A percentile compares a stretch with the other conserved stretches of the same genome.
These are phyloP conservation scores for Hyperoplus lanceolatus DNA, from an alignment of 2,797 vertebrate species.

Conservation along the genomic window DNA sequence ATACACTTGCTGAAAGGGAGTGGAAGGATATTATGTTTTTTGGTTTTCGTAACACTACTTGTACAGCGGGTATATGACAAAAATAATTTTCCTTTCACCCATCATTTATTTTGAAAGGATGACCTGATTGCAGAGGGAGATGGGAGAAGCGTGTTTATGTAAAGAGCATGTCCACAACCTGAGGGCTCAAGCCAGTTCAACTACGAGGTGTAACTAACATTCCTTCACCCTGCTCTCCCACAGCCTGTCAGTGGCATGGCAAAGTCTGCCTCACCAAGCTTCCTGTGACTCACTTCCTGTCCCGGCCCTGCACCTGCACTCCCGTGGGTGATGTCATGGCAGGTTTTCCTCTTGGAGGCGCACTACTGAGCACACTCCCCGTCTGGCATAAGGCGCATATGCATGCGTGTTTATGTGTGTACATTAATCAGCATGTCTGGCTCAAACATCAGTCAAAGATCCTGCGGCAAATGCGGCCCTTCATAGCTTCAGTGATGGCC, in stretches of 20 bases:
- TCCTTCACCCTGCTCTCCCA: conserved; percentile 74
- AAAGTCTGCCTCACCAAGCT: conserved; percentile 85
- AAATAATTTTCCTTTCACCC: not conserved
- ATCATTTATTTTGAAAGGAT: conserved; percentile 37
- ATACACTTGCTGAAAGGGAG: conserved; percentile 7
- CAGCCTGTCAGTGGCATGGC: conserved; percentile 79
- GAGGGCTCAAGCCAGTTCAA: conserved; percentile 55
- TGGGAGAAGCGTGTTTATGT: conserved; percentile 67
- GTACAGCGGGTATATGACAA: not conserved
- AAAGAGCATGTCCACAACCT: conserved; percentile 62
- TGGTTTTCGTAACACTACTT: conserved; percentile 14
- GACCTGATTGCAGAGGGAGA: conserved; percentile 44
- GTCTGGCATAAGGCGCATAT: conserved; percentile 64
- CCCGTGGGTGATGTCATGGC: conserved; percentile 87
- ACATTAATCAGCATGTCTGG: conserved; percentile 73
- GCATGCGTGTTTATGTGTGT: conserved; percentile 65
- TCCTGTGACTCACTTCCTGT: conserved; percentile 89
- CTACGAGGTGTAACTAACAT: conserved; percentile 70
- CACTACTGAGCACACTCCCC: conserved; percentile 64
- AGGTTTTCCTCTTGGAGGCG: conserved; percentile 81
- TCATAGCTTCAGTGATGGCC: conserved; percentile 71
- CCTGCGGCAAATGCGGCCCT: conserved; percentile 68
- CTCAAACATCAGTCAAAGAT: conserved; percentile 71
- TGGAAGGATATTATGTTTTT: not conserved
- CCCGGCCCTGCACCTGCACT: conserved; percentile 85